Base-by-base conservation (phyloP, 2,888 invertebrate genomes). In the Girardia tigrina region DNA sequence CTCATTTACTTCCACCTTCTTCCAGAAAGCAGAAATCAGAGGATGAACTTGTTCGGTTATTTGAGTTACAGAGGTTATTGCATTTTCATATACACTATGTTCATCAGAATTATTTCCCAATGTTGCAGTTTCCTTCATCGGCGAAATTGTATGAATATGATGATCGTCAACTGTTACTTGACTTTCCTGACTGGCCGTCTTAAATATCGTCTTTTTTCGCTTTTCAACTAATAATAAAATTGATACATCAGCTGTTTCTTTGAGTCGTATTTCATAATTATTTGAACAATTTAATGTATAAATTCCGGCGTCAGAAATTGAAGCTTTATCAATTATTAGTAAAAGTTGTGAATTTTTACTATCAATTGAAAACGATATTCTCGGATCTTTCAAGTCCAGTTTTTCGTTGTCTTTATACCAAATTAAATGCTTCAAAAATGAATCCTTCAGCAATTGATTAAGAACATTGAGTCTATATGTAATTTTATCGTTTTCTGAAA, bases 391-490 rank as follows among this genome's bases (percentile, higher is more conserved):
- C 56, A 56, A 20, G n/a, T 56, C n/a, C 4, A 56, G 56, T 56
- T 56, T 56, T 16, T 56, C 56, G 23, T 56, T 56, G n/a, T 56
- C 56, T 56, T 56, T 56, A 56, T 56, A 56, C 56, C 56, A 56
- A 8, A n/a, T 56, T 56, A 56, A 56, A 56, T 56, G n/a, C 2
- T 56, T 56, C 4, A 56, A 56, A 56, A 56, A 20, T 20, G 56
- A 4, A 56, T 56, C 23, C 4, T 16, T 56, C 2, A 56, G 23
- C 6, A n/a, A 8, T 6, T 56, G n/a, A 6, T 4, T 56, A 20
- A 4, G 8, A 56, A n/a, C 4, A 16, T 12, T 56, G 4, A 56
- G n/a, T 56, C n/a, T 4, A 56, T 20, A 56, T 56, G n/a, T 56
- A 20, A 56, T 56, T 2, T 6, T 6, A 2, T 56, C 56, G 23